Base-by-base conservation (phyloP, 2,113 vertebrate species). In the Zapus hudsonius region DNA sequence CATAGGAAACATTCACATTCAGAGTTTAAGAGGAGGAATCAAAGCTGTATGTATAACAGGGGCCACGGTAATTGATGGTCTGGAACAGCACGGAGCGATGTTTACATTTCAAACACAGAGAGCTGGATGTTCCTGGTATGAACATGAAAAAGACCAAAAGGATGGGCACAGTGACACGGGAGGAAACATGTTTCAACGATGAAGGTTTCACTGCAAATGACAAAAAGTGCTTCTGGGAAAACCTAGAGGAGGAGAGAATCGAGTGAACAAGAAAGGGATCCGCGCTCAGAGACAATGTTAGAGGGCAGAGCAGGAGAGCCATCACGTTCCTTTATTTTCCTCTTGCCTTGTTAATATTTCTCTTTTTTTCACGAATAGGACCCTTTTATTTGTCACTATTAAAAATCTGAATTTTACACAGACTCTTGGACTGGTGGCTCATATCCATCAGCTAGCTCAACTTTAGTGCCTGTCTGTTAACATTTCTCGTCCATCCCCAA, bases 21-120 rank as follows among this genome's bases (percentile, higher is more conserved):
- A 86, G 67, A 73, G 63, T 84, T 82, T 82, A 87, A 84, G 85
- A 74, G 79, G 90, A 96, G 73, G 42, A 82, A 95, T 97, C 93
- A 85, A 78, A 90, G 84, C 94, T 95, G 92, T 85, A 79, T 95
- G 87, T 84, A 44, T 72, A 95, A 95, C 92, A 85, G 38, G 73
- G 81, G 42, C 84, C 92, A 88, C 79, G 69, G 78, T 92, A 94
- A 95, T 90, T 96, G 95, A 93, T 94, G 42, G 91, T 84, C 96
- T 90, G 75, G 84, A 94, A 84, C 66, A 72, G 82, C 52, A 76
- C 33, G 59, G 91, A 84, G 29, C 55, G 72, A 90, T 95, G 95
- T 96, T 96, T 94, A 97, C 87, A 95, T 97, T 96, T 96, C 94
- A 96, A 95, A 95, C 74, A 55, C 5, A 82, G 91, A 95, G 63